Evolutionary conservation across 2,888 invertebrate species (phyloP).

Genomic region (Drosophila affinis): DNA sequence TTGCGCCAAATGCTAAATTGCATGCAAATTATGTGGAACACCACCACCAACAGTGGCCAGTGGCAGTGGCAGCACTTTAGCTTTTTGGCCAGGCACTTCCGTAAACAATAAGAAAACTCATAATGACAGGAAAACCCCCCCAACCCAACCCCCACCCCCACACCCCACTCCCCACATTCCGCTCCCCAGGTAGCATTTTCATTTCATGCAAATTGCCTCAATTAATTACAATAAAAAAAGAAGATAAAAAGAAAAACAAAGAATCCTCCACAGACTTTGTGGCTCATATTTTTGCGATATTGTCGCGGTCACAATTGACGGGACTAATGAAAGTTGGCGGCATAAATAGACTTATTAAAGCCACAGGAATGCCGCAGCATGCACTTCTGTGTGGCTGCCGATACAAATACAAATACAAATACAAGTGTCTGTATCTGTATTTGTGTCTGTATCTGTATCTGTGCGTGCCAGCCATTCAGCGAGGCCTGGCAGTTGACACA

Average conservation of each 20-base stretch:
- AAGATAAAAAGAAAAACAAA: conserved; percentile 4
- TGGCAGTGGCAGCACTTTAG: not conserved
- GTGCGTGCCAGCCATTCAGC: conserved; percentile 22
- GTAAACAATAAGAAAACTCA: conserved; percentile 51
- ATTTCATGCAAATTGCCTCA: conserved; percentile 52
- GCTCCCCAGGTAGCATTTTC: conserved; percentile 21
- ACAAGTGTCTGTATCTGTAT: conserved; percentile 14
- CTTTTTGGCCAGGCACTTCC: conserved; percentile 54
- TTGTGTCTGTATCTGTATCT: conserved; percentile 45
- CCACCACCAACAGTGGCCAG: not conserved
- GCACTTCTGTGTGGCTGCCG: not conserved
- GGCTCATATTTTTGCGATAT: conserved; percentile 16
- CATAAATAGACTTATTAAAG: conserved; percentile 70
- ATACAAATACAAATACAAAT: not conserved
- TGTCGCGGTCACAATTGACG: conserved; percentile 3
- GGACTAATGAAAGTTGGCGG: conserved; percentile 60
- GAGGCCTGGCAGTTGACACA: conserved; percentile 50
- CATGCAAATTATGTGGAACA: conserved; percentile 77
- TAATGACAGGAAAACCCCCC: conserved; percentile 41
- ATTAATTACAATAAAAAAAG: conserved; percentile 43
- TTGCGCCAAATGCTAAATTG: conserved; percentile 71
- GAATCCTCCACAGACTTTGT: conserved; percentile 1
- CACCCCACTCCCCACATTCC: not conserved
- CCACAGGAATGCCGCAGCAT: conserved; percentile 60
- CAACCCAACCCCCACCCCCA: no score